Conservation (phyloP, 1,140 invertebrate genomes). For the Manduca sexta region DNA sequence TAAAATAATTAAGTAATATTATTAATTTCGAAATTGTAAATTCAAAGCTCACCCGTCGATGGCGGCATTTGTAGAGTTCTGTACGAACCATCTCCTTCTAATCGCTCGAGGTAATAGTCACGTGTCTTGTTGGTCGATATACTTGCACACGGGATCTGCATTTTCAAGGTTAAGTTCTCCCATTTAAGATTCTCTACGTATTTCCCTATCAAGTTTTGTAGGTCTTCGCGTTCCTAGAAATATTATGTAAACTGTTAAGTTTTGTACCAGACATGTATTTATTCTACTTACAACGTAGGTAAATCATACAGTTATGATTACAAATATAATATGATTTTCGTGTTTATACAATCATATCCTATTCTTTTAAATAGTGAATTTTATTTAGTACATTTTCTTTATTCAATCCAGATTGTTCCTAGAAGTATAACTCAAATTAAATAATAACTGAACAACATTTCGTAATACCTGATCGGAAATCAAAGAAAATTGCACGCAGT, state of each 20-base stretch:
- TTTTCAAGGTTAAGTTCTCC: slow-evolving; percentile 45
- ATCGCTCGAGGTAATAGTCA: slow-evolving; percentile 50
- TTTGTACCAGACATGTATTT: not conserved
- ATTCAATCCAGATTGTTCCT: too few species aligned
- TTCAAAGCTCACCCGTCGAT: slow-evolving; percentile 26
- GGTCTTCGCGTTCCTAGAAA: slow-evolving; percentile 41
- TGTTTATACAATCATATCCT: too few species aligned
- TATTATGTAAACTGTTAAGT: not conserved
- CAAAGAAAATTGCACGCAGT: slow-evolving; percentile 44
- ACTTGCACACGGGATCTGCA: slow-evolving; percentile 51
- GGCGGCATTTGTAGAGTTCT: slow-evolving; percentile 52
- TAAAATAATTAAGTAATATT: too few species aligned
- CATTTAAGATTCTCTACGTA: slow-evolving; percentile 52
- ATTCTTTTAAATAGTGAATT: not conserved
- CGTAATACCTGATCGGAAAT: slow-evolving; percentile 45
- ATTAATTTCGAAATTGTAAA: not conserved
- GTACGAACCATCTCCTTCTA: slow-evolving; percentile 47
- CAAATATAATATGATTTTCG: too few species aligned
- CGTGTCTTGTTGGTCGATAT: slow-evolving; percentile 30
- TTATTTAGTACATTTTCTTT: too few species aligned
- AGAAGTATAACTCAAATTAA: too few species aligned
- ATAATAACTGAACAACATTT: too few species aligned
- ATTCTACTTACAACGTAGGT: too few species aligned
- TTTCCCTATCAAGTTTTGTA: slow-evolving; percentile 38
- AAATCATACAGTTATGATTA: too few species aligned